Conservation (phyloP, 2,797 vertebrate species). For the Melopsittacus undulatus region DNA sequence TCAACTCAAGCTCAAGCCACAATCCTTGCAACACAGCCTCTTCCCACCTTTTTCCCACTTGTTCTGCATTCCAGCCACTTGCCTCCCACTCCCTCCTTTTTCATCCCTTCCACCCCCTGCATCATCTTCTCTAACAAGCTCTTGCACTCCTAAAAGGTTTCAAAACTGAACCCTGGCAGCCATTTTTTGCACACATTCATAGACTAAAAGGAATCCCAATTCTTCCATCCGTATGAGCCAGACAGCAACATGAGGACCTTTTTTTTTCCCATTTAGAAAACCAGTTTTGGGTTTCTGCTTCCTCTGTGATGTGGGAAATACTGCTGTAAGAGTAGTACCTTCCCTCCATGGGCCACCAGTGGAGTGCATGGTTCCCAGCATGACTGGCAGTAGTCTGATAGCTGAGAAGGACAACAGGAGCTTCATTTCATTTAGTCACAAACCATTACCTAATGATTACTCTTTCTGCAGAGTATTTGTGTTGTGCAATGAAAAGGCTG, state of each 20-base stretch:
- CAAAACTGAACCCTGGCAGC: not conserved
- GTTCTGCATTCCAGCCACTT: not conserved
- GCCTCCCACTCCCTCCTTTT: not conserved
- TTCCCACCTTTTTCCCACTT: not conserved
- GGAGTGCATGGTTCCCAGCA: not conserved
- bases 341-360: not conserved
- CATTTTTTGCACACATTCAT: not conserved
- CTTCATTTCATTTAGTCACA: not conserved
- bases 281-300: not conserved
- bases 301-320: not conserved
- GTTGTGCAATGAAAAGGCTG: not conserved
- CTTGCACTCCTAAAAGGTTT: not conserved
- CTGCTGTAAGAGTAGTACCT: not conserved
- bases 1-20: not conserved
- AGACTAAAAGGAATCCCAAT: not conserved
- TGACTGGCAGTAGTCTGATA: not conserved
- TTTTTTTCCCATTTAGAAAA: not conserved
- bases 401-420: not conserved
- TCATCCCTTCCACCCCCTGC: not conserved
- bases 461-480: not conserved
- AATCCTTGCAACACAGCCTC: rapidly evolving
- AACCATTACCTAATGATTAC: not conserved
- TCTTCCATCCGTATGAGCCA: not conserved
- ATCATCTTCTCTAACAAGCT: not conserved
- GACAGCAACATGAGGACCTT: not conserved